Percentiles rank a stretch among this genome's conserved stretches.
These are phyloP conservation scores for Opisthograptis luteolata DNA, from an alignment of 2,888 invertebrate genomes.

Conservation along the genomic window DNA sequence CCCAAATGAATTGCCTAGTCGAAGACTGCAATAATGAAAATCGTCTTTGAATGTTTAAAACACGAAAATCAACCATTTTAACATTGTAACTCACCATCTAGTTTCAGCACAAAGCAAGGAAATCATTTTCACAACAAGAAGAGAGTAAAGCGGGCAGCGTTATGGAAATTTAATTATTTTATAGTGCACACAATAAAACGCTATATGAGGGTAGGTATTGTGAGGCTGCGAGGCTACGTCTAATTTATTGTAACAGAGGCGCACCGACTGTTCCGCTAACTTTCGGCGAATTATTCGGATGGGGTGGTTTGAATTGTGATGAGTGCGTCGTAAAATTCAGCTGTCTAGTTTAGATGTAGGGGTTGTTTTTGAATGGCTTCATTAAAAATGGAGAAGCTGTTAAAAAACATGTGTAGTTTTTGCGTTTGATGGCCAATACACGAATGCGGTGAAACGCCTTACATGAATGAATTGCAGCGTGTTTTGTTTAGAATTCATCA, in stretches of 20 bases:
- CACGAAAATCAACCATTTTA: too few species aligned
- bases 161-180: slow-evolving; percentile 74
- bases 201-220: slow-evolving; percentile 48
- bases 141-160: slow-evolving; percentile 46
- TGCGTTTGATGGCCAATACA: too few species aligned
- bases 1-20: too few species aligned
- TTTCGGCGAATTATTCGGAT: slow-evolving; percentile 33
- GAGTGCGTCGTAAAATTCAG: slow-evolving; percentile 27
- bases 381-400: neutral
- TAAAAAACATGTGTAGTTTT: slow-evolving; percentile 2
- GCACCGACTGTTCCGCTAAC: slow-evolving; percentile 35
- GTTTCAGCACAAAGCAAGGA: slow-evolving; percentile 27
- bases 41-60: too few species aligned
- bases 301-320: slow-evolving; percentile 31
- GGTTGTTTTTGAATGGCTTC: neutral
- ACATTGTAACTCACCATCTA: too few species aligned
- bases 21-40: too few species aligned
- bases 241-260: slow-evolving; percentile 49
- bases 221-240: slow-evolving; percentile 42
- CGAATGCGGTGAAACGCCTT: too few species aligned
- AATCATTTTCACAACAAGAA: slow-evolving; percentile 31
- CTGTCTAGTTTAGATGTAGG: slow-evolving; percentile 7
- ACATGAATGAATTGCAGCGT: too few species aligned
- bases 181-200: slow-evolving; percentile 62
- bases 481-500: too few species aligned